phyloP scores from a whole-genome alignment of 2,113 vertebrate genomes.

The Merops nubicus region DNA sequence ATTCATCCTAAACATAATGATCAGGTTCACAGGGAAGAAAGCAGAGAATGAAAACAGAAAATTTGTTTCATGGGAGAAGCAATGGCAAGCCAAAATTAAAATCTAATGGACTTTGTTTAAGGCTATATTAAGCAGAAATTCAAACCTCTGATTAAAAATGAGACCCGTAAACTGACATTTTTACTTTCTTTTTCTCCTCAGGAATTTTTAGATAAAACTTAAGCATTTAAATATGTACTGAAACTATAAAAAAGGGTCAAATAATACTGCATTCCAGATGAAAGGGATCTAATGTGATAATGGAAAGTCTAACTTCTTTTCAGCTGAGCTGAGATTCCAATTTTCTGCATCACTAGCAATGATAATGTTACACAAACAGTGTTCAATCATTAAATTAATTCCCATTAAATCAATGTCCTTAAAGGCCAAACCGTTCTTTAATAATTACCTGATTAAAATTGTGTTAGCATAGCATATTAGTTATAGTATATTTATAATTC shows the following conservation, averaged over 20 bases:
- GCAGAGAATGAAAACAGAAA: not conserved
- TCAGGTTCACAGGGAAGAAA: not conserved
- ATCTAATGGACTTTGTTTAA: slow-evolving; percentile 2
- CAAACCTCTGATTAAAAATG: not conserved
- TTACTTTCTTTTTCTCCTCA: not conserved
- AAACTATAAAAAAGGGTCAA: not conserved
- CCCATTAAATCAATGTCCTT: slow-evolving; percentile 72
- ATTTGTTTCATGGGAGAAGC: not conserved
- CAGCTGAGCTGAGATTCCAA: slow-evolving; percentile 67
- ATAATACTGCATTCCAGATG: slow-evolving; percentile 20
- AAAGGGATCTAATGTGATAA: slow-evolving; percentile 28
- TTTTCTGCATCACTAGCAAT: slow-evolving; percentile 72
- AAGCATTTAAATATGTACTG: slow-evolving; percentile 7
- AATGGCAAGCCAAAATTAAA: not conserved
- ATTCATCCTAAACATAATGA: not conserved
- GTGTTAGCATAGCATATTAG: slow-evolving; percentile 56
- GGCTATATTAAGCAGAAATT: not conserved
- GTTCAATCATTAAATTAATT: slow-evolving; percentile 75
- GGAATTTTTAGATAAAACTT: slow-evolving; percentile 1
- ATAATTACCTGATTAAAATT: slow-evolving; percentile 65
- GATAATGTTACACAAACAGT: slow-evolving; percentile 68
- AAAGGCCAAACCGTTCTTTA: slow-evolving; percentile 69
- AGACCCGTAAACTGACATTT: not conserved
- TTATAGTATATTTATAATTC: slow-evolving; percentile 44
- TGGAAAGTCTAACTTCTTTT: slow-evolving; percentile 53